These are phyloP conservation scores for Monochamus alternatus DNA, from an alignment of 2,888 invertebrate genomes.

Conservation along the genomic window DNA sequence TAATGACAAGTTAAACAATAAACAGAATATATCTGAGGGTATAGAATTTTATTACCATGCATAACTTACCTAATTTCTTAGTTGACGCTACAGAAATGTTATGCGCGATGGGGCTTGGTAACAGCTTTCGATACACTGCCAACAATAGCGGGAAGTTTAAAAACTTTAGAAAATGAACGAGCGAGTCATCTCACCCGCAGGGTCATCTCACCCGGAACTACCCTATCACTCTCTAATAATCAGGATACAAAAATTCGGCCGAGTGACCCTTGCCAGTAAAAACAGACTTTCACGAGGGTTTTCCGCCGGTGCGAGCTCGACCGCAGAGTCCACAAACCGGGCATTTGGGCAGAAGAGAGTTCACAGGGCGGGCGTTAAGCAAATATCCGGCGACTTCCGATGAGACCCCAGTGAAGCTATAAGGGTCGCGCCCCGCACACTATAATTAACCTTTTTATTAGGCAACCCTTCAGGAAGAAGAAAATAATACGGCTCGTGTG, in stretches of 20 bases:
- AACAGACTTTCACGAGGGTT: constrained; percentile 21
- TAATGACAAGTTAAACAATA: too few species aligned
- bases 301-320: neutral
- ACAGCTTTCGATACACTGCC: too few species aligned
- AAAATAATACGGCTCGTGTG: constrained; percentile 62
- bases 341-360: constrained; percentile 24
- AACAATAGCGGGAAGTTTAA: too few species aligned
- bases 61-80: too few species aligned
- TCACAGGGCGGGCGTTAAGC: constrained; percentile 26
- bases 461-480: constrained; percentile 67
- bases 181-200: too few species aligned
- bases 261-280: neutral
- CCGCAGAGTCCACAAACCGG: constrained; percentile 24
- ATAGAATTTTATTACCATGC: too few species aligned
- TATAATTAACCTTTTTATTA: constrained; percentile 68
- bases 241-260: neutral
- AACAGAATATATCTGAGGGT: too few species aligned
- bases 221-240: neutral
- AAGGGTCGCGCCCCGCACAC: constrained; percentile 63
- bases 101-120: too few species aligned
- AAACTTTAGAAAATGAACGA: too few species aligned
- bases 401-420: constrained; percentile 34
- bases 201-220: too few species aligned
- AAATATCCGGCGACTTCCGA: constrained; percentile 38
- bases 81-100: too few species aligned